Conservation (phyloP, 2,888 invertebrate genomes). For the Coleophora deauratella region DNA sequence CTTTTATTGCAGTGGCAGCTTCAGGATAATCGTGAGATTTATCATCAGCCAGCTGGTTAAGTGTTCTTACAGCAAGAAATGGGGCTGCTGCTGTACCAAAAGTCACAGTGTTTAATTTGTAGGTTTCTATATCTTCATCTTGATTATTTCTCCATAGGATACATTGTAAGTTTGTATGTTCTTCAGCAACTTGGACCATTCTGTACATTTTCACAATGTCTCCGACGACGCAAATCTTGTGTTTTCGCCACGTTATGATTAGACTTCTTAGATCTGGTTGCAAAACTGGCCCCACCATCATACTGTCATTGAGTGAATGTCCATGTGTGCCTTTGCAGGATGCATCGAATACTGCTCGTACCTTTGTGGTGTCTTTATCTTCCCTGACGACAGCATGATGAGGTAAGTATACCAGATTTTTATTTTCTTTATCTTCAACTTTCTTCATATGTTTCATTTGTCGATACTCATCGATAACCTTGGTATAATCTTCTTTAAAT, state of each 20-base stretch:
- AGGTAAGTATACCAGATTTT: constrained; percentile 19
- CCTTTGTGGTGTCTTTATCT: constrained; percentile 20
- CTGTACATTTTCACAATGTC: constrained; percentile 31
- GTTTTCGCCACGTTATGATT: constrained; percentile 20
- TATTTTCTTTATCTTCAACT: constrained; percentile 5
- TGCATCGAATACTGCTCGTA: constrained; percentile 24
- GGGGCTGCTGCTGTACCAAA: too few species aligned
- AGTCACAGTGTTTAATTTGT: constrained; percentile 7
- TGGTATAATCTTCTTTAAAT: constrained; percentile 12
- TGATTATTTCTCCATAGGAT: constrained; percentile 15
- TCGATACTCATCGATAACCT: constrained; percentile 17
- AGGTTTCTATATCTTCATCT: constrained; percentile 13
- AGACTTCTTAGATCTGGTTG: constrained; percentile 23
- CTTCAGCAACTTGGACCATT: too few species aligned
- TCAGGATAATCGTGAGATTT: not conserved
- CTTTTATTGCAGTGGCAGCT: not conserved
- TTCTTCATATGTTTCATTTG: constrained; percentile 14
- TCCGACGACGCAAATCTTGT: constrained; percentile 19
- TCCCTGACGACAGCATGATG: constrained; percentile 24
- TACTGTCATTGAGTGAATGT: constrained; percentile 20
- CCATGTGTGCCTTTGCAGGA: constrained; percentile 16
- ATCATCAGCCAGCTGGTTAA: not conserved
- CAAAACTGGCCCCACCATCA: constrained; percentile 20
- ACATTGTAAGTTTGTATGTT: constrained; percentile 20
- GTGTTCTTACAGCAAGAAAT: not conserved